Evolutionary conservation across 2,797 vertebrate species (phyloP).

Genomic region (Acestrorhynchus altus): DNA sequence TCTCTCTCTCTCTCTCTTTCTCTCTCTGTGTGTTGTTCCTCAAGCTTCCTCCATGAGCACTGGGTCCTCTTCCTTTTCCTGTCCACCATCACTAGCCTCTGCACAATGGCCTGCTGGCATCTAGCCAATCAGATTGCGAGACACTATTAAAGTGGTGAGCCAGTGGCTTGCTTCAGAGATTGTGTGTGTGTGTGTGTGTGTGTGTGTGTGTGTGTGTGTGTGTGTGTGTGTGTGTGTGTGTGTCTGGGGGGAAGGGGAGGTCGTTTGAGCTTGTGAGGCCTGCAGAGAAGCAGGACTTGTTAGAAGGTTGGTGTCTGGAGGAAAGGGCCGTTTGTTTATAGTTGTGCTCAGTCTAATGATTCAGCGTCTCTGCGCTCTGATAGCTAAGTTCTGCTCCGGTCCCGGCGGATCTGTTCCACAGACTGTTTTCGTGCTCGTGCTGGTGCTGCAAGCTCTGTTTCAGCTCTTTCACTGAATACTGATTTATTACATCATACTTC

Average conservation of each 20-base stretch:
- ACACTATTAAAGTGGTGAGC: conserved; percentile 69
- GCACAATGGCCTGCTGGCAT: conserved; percentile 83
- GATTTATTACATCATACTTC: conserved; percentile 42
- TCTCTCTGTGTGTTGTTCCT: conserved; percentile 77
- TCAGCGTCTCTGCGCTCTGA: conserved; percentile 41
- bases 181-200: conserved; percentile 46
- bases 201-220: conserved; percentile 28
- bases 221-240: too few relatives aligned
- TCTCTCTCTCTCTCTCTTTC: conserved; percentile 44
- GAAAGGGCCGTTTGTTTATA: conserved; percentile 51
- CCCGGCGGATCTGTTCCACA: background rate
- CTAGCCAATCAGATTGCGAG: conserved; percentile 84
- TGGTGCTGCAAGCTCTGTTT: background rate
- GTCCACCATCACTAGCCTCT: conserved; percentile 81
- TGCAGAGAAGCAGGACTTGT: conserved; percentile 47
- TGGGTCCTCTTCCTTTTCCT: conserved; percentile 93
- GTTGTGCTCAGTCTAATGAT: conserved; percentile 36
- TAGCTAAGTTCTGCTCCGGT: conserved; percentile 22
- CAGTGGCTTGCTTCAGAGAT: conserved; percentile 65
- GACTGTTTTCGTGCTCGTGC: conserved; percentile 13
- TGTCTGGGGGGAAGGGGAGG: conserved; percentile 28
- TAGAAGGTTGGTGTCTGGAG: conserved; percentile 27
- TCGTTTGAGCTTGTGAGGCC: conserved; percentile 33
- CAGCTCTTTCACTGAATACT: conserved; percentile 18
- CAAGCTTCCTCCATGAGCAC: conserved; percentile 87